phyloP scores from a whole-genome alignment of 53 echinoderm and acorn worm genomes.

The Zoroaster sp. region DNA sequence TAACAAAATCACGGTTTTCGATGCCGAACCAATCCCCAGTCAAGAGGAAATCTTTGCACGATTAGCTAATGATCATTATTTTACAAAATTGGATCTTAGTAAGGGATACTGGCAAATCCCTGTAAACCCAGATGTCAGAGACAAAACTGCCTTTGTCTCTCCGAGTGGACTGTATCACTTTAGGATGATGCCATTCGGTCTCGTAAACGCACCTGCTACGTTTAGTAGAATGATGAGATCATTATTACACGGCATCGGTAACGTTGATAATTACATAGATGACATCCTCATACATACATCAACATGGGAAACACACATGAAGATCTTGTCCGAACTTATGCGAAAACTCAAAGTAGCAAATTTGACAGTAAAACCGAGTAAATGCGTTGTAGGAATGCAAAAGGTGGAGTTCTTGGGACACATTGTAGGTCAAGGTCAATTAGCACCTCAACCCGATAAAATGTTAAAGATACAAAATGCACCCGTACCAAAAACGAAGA shows the following conservation, averaged over 20 bases:
- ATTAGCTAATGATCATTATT: not conserved
- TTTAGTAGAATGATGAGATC: conserved; percentile 55
- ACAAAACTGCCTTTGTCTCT: conserved; percentile 41
- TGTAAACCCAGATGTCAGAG: not conserved
- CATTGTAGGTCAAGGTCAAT: conserved; percentile 33
- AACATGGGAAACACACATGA: conserved; percentile 27
- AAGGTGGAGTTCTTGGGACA: conserved; percentile 63
- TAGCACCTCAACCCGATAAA: too few relatives aligned
- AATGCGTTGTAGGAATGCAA: conserved; percentile 40
- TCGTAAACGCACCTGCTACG: conserved; percentile 49
- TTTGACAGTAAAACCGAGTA: conserved; percentile 50
- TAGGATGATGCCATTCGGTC: too few relatives aligned
- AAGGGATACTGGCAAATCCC: conserved; percentile 55
- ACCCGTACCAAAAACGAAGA: not conserved
- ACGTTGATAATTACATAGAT: conserved; percentile 39
- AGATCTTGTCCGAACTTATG: not conserved
- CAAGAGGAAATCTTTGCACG: not conserved
- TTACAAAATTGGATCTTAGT: too few relatives aligned
- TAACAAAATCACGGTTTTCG: conserved; percentile 18
- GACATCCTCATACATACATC: conserved; percentile 32
- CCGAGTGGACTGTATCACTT: conserved; percentile 49
- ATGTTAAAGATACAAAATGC: conserved; percentile 22
- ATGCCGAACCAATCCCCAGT: conserved; percentile 32
- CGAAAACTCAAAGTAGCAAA: conserved; percentile 17
- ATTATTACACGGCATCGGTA: not conserved